Conservation (phyloP, 2,888 invertebrate genomes). For the Andrena bucephala region DNA sequence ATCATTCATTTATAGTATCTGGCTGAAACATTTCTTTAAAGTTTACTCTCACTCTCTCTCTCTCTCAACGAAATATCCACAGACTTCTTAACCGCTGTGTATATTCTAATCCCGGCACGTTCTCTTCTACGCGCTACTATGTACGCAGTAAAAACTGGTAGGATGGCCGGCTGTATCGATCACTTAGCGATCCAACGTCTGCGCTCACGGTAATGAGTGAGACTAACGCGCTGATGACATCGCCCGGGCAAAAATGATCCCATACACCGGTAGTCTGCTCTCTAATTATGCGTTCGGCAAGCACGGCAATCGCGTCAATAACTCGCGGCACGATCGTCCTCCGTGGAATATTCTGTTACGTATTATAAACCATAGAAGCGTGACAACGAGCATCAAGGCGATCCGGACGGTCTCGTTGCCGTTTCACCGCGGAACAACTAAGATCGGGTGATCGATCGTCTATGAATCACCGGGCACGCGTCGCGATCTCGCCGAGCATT, state of each 20-base stretch:
- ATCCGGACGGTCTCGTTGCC: slow-evolving; percentile 32
- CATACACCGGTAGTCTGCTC: slow-evolving; percentile 33
- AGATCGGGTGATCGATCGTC: background rate
- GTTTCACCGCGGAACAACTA: background rate
- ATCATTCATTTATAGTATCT: too few relatives aligned
- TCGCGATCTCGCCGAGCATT: background rate
- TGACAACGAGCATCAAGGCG: slow-evolving; percentile 36
- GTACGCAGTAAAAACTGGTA: slow-evolving; percentile 28
- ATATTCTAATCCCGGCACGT: slow-evolving; percentile 27
- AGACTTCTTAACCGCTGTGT: background rate
- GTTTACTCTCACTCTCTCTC: too few relatives aligned
- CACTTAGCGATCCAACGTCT: slow-evolving; percentile 24
- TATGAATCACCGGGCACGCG: background rate
- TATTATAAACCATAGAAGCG: slow-evolving; percentile 28
- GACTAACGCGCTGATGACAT: slow-evolving; percentile 42
- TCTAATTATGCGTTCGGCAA: slow-evolving; percentile 58
- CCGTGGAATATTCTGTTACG: slow-evolving; percentile 50
- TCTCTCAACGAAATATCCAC: background rate
- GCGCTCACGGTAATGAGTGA: slow-evolving; percentile 12
- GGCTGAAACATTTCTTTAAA: too few relatives aligned
- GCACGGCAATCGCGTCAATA: slow-evolving; percentile 38
- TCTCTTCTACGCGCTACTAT: background rate
- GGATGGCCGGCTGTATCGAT: slow-evolving; percentile 28
- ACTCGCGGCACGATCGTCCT: slow-evolving; percentile 24
- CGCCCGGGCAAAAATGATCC: slow-evolving; percentile 44